A percentile compares a stretch with the other conserved stretches of the same genome.
Conservation (phyloP, 2,888 invertebrate species). For the Trisateles emortualis region DNA sequence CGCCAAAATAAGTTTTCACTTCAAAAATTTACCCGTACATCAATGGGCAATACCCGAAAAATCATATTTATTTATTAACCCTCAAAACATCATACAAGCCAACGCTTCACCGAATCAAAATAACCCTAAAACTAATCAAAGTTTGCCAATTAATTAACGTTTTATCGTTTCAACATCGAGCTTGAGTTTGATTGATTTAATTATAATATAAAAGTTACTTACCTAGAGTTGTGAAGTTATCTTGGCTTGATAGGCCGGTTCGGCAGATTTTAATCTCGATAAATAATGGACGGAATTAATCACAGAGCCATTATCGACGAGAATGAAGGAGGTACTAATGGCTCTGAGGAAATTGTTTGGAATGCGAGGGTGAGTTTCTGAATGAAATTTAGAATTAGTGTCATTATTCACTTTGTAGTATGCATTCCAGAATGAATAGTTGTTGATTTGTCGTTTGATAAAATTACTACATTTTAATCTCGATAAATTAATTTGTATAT, state of each 20-base stretch:
- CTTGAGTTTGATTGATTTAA: slow-evolving; percentile 40
- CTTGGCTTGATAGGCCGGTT: slow-evolving; percentile 16
- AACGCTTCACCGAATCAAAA: slow-evolving; percentile 14
- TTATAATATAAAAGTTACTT: slow-evolving; percentile 36
- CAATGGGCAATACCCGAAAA: too few relatives aligned
- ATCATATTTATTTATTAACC: not conserved
- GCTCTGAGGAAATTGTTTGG: not conserved
- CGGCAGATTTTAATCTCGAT: slow-evolving; percentile 43
- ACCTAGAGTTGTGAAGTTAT: slow-evolving; percentile 9
- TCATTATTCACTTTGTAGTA: not conserved
- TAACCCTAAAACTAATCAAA: slow-evolving; percentile 45
- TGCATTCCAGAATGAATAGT: too few relatives aligned
- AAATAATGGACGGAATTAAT: slow-evolving; percentile 44
- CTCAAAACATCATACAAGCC: not conserved
- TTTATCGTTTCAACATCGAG: slow-evolving; percentile 30
- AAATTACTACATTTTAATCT: too few relatives aligned
- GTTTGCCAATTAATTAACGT: slow-evolving; percentile 43
- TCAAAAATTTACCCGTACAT: too few relatives aligned
- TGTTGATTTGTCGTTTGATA: too few relatives aligned
- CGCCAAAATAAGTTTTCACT: too few relatives aligned
- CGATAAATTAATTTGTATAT: too few relatives aligned
- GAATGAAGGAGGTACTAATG: not conserved
- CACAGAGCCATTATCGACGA: not conserved
- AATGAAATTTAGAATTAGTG: slow-evolving; percentile 3
- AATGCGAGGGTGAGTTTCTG: not conserved